Evolutionary conservation across 2,797 vertebrate genomes (phyloP).

Genomic region (Kryptolebias ocellatus): DNA sequence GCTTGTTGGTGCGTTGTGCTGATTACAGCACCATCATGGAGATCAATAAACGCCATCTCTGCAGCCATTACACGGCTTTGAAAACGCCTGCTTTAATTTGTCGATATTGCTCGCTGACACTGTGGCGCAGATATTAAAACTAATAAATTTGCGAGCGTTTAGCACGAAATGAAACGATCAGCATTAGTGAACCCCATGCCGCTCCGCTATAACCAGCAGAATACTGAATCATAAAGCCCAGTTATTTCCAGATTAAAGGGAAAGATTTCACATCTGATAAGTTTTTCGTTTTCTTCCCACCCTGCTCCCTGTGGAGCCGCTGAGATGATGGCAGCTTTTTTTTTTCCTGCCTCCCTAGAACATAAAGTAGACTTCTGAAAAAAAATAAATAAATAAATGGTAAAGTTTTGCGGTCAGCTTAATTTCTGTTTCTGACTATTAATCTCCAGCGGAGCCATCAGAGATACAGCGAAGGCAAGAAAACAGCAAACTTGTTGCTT

Average conservation of each 20-base stretch:
- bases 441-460: slow-evolving; percentile 48
- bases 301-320: background rate
- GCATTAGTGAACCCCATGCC: background rate
- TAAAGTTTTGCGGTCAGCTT: slow-evolving; percentile 59
- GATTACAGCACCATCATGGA: no score
- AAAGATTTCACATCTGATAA: background rate
- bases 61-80: background rate
- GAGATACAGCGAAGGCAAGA: slow-evolving; percentile 52
- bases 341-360: slow-evolving; percentile 16
- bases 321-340: slow-evolving; percentile 10
- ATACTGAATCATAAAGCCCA: background rate
- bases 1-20: background rate
- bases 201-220: background rate
- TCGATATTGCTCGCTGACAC: no score
- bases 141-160: slow-evolving; percentile 1
- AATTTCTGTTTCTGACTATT: slow-evolving; percentile 61
- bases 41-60: background rate
- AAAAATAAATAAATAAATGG: background rate
- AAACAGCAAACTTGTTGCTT: slow-evolving; percentile 77
- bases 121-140: background rate
- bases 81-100: background rate
- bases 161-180: slow-evolving; percentile 2
- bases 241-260: slow-evolving; percentile 1
- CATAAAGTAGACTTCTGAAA: slow-evolving; percentile 27
- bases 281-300: background rate